These are phyloP conservation scores for Rhagoletis zephyria DNA, from an alignment of 1,140 invertebrate species.

Conservation along the genomic window DNA sequence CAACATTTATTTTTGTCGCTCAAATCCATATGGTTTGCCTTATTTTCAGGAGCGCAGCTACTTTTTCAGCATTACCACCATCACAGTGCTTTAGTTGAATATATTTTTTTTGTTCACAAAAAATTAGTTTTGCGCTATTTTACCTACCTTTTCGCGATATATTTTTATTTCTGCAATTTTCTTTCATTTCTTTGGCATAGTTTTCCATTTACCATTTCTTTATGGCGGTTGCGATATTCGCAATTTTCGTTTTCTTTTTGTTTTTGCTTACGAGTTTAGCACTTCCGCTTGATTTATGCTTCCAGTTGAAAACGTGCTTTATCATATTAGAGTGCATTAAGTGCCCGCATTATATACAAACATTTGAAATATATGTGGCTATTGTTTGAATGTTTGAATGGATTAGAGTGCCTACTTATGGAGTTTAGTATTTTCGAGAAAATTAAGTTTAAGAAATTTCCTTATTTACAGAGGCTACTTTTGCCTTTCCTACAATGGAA, in stretches of 20 bases:
- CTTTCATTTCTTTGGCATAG: slow-evolving; percentile 20
- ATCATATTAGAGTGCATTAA: slow-evolving; percentile 50
- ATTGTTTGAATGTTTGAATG: not conserved
- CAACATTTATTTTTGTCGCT: slow-evolving; percentile 45
- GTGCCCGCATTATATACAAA: not conserved
- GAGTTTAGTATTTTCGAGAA: too few relatives aligned
- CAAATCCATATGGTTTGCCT: slow-evolving; percentile 19
- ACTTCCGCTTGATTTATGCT: slow-evolving; percentile 43
- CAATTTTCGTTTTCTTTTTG: not conserved
- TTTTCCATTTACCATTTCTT: slow-evolving; percentile 13
- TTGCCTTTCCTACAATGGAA: too few relatives aligned
- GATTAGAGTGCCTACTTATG: not conserved
- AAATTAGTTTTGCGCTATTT: too few relatives aligned
- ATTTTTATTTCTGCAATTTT: slow-evolving; percentile 33
- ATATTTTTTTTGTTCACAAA: too few relatives aligned
- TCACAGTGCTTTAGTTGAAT: not conserved
- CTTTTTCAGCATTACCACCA: not conserved
- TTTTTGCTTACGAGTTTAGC: slow-evolving; percentile 29
- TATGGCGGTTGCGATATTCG: not conserved
- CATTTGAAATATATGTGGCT: not conserved
- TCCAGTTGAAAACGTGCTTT: slow-evolving; percentile 43
- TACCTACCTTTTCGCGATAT: not conserved
- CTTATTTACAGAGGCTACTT: too few relatives aligned
- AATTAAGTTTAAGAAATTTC: too few relatives aligned
- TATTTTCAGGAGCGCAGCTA: not conserved